Percentiles rank a stretch among this genome's conserved stretches.
Conservation (phyloP, 2,113 vertebrate genomes). For the Misgurnus mizolepis region DNA sequence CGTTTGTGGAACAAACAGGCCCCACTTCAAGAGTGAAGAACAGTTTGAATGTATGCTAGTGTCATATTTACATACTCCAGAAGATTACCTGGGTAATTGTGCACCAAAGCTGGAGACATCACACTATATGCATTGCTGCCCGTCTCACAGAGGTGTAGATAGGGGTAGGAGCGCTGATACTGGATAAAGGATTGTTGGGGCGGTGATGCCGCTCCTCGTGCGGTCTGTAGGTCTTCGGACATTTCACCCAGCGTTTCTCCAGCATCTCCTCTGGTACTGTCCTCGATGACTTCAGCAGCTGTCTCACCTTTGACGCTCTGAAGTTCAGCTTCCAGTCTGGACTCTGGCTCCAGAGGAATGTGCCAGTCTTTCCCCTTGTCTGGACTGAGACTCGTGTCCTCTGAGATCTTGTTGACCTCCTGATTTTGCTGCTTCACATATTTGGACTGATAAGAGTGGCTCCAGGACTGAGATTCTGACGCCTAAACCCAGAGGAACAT, state of each 20-base stretch:
- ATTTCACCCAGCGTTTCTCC: slow-evolving; percentile 83
- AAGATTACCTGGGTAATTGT: slow-evolving; percentile 91
- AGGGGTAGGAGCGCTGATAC: slow-evolving; percentile 94
- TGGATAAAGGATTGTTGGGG: slow-evolving; percentile 95
- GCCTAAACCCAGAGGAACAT: slow-evolving; percentile 83
- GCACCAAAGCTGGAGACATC: slow-evolving; percentile 93
- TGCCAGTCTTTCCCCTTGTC: slow-evolving; percentile 90
- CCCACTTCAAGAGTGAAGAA: background rate
- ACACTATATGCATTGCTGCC: slow-evolving; percentile 88
- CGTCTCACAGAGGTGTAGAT: slow-evolving; percentile 93
- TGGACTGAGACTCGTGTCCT: slow-evolving; percentile 86
- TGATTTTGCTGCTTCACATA: slow-evolving; percentile 87
- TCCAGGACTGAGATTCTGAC: slow-evolving; percentile 89
- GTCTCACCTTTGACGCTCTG: slow-evolving; percentile 85
- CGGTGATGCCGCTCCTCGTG: slow-evolving; percentile 86
- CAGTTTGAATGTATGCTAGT: background rate
- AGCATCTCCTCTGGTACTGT: slow-evolving; percentile 83
- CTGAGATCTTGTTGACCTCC: slow-evolving; percentile 84
- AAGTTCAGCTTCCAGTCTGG: slow-evolving; percentile 83
- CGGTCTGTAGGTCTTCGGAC: slow-evolving; percentile 84
- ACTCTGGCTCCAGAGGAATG: slow-evolving; percentile 73
- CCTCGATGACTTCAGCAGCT: slow-evolving; percentile 76
- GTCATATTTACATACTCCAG: background rate
- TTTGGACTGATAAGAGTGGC: slow-evolving; percentile 90
- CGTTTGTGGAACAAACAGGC: background rate